Percentiles rank a stretch among this genome's conserved stretches.
Evolutionary conservation across 2,113 vertebrate species (phyloP).

Genomic region (Machaerirhynchus nigripectus): DNA sequence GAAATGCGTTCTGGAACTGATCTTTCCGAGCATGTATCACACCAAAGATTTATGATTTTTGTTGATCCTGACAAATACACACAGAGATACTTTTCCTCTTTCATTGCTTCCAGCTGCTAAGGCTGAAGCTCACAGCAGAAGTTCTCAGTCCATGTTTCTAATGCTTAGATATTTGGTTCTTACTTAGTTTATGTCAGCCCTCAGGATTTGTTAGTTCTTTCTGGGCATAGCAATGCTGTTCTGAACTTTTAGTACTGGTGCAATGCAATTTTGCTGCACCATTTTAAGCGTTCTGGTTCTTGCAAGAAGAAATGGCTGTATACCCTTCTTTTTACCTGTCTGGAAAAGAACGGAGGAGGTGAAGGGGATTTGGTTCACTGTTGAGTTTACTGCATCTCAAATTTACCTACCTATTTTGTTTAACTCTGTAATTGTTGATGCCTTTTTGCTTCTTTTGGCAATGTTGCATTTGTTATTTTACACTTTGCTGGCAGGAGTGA

Average conservation of each 20-base stretch:
- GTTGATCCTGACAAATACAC: neutral
- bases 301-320: neutral
- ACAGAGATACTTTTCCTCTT: neutral
- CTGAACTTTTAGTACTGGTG: neutral
- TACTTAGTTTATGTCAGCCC: neutral
- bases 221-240: rapidly evolving
- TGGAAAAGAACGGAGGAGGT: neutral
- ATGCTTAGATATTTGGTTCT: neutral
- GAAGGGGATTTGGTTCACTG: neutral
- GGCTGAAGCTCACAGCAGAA: neutral
- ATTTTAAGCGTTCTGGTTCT: neutral
- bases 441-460: neutral
- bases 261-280: neutral
- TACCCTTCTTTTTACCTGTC: neutral
- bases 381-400: neutral
- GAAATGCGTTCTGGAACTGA: neutral
- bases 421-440: neutral
- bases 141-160: neutral
- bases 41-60: neutral
- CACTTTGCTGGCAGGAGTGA: neutral
- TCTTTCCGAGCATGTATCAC: neutral
- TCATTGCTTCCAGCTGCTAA: neutral
- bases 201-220: neutral
- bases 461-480: neutral
- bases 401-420: neutral